Evolutionary conservation across 1,140 invertebrate genomes (phyloP).

Genomic region (Penaeus indicus): DNA sequence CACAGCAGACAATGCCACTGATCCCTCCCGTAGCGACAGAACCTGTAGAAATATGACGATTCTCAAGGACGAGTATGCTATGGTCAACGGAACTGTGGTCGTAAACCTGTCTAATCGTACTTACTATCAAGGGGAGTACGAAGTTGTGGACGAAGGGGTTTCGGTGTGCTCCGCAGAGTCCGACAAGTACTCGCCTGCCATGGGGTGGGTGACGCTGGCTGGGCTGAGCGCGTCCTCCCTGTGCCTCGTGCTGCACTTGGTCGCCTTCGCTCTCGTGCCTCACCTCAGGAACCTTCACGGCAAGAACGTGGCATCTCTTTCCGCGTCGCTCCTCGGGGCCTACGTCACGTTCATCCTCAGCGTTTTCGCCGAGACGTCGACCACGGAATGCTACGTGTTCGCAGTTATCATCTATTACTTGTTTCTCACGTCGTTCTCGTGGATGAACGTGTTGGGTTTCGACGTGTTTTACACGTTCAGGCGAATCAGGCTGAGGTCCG

Average conservation of each 20-base stretch:
- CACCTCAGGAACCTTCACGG: conserved; percentile 73
- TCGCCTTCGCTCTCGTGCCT: conserved; percentile 70
- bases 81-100: not conserved
- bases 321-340: conserved; percentile 71
- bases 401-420: conserved; percentile 90
- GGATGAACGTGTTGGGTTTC: conserved; percentile 95
- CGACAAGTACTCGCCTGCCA: conserved; percentile 70
- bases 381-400: conserved; percentile 72
- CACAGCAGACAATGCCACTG: no score
- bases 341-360: conserved; percentile 72
- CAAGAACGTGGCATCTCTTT: conserved; percentile 73
- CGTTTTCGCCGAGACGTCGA: conserved; percentile 14
- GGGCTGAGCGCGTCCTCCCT: conserved; percentile 72
- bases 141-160: conserved; percentile 1
- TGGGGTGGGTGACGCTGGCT: conserved; percentile 71
- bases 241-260: conserved; percentile 72
- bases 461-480: conserved; percentile 91
- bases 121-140: not conserved
- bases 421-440: conserved; percentile 93
- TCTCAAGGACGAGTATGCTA: no score
- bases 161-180: not conserved
- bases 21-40: no score
- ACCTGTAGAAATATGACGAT: no score
- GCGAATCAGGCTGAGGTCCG: conserved; percentile 38
- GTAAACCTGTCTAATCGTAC: not conserved